Conservation (phyloP, 2,113 vertebrate genomes). For the Azemiops feae region DNA sequence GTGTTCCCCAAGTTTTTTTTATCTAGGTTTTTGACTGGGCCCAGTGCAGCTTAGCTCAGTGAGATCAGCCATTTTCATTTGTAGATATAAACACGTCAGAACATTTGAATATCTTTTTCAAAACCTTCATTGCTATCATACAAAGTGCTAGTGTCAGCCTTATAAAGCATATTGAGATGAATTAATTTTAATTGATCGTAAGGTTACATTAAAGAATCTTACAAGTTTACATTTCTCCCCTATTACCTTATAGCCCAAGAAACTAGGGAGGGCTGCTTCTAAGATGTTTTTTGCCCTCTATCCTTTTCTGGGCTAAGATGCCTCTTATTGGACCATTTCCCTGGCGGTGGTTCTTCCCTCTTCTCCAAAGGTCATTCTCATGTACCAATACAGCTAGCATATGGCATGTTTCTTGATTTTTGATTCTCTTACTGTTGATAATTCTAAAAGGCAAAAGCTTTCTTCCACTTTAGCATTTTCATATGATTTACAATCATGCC, state of each 20-base stretch:
- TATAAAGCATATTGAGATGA: not conserved
- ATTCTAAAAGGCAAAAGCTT: not conserved
- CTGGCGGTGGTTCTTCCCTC: not conserved
- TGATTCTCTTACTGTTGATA: not conserved
- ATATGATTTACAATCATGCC: not conserved
- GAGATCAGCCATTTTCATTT: not conserved
- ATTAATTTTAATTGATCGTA: not conserved
- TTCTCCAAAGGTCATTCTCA: not conserved
- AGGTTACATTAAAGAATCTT: not conserved
- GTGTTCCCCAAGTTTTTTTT: not conserved
- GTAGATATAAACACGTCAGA: not conserved
- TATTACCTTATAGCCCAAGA: not conserved
- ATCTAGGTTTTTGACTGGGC: not conserved
- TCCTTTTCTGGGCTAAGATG: not conserved
- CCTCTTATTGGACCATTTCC: not conserved
- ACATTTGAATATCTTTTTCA: not conserved
- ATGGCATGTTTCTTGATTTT: not conserved
- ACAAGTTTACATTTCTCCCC: not conserved
- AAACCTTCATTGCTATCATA: not conserved
- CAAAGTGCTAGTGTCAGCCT: not conserved
- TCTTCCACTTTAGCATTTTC: not conserved
- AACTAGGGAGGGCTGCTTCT: not conserved
- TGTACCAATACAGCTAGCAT: not conserved
- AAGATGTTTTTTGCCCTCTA: not conserved
- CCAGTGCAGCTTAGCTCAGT: not conserved